Base-by-base conservation (phyloP, 1,140 invertebrate genomes). In the Chironomus tepperi region DNA sequence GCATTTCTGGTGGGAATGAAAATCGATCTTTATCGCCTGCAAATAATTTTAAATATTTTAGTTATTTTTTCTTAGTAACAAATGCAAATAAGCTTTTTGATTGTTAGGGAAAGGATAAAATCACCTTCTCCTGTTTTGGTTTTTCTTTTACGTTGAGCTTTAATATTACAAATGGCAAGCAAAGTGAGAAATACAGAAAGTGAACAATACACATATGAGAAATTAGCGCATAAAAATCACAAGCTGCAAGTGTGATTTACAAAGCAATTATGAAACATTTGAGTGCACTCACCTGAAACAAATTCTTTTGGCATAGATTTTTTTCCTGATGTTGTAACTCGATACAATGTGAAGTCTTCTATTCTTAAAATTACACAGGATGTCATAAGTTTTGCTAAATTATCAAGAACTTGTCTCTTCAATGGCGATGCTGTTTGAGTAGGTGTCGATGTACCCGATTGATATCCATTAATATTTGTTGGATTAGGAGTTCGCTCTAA, bases 281-380 rank as follows among this genome's bases (percentile, higher is more conserved):
- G 47, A 76, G 65, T 9, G 77, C 77, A 79, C 76, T 82, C 88
- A 89, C 93, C 92, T 82, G 89, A 87, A 75, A 96, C 84, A 80
- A 95, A 93, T 83, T 94, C 92, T 79, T 92, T 90, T 3, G 89
- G 86, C 70, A 87, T 82, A 67, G 87, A 85, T 78, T 90, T 91
- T 77, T 87, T 87, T 42, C 88, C 88, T 1, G 90, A 87, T 2
- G 91, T 93, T 0, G 91, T 90, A 75, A 96, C 93, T 84, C 91
- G 90, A 79, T 91, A 94, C 15, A 96, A 84, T 0, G 89, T 91
- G 77, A 96, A 93, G 80, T 98, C 94, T 77, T 94, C 91, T 77
- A 98, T 89, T 78, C 95, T 87, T 24, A 98, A 84, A 24, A 98
- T 88, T 16, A 95, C 88, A 83, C 95, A 97, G 10, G 93, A 92